phyloP scores from a whole-genome alignment of 2,797 vertebrate genomes.

The Microtus agrestis region DNA sequence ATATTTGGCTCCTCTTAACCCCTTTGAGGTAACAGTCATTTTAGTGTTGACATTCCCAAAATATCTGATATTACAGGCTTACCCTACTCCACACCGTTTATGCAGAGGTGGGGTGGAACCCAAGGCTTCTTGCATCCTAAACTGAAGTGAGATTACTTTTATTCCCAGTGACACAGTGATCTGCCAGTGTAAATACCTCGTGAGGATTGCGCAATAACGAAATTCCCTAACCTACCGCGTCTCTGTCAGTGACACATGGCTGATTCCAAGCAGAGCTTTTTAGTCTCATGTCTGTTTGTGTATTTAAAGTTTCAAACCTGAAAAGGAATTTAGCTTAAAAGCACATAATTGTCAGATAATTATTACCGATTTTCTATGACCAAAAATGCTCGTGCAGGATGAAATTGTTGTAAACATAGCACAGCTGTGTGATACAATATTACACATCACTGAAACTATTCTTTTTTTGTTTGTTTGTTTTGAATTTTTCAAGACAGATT shows the following conservation, averaged over 20 bases:
- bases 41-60: background rate
- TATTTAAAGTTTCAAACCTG: conserved; percentile 30
- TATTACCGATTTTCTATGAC: background rate
- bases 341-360: background rate
- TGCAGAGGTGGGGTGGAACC: too few species aligned
- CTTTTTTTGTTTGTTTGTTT: background rate
- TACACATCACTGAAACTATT: background rate
- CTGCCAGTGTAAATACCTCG: background rate
- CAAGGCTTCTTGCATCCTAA: background rate
- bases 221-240: background rate
- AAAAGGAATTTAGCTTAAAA: conserved; percentile 46
- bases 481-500: background rate
- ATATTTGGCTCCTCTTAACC: background rate
- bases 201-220: background rate
- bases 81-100: background rate
- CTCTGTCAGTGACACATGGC: background rate
- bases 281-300: background rate
- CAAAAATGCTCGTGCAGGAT: conserved; percentile 1
- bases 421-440: background rate
- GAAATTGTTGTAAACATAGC: background rate
- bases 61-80: background rate
- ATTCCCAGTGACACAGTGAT: background rate
- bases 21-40: background rate
- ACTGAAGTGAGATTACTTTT: background rate
- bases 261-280: background rate